These are phyloP conservation scores for Caenorhabditis becei DNA, from an alignment of 2,888 invertebrate species.

Conservation along the genomic window DNA sequence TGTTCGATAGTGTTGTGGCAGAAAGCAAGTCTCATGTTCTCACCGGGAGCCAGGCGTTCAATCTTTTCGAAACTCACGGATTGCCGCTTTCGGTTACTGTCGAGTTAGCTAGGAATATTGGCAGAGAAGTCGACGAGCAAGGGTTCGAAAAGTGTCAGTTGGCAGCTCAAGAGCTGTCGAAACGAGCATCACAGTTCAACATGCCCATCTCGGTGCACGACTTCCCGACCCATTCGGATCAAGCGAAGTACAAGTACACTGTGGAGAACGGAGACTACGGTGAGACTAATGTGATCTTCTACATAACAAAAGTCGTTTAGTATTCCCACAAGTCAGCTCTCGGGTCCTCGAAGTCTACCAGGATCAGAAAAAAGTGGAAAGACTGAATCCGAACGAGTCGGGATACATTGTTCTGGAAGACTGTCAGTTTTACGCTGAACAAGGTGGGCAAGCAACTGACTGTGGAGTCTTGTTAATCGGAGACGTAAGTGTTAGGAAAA, in stretches of 20 bases:
- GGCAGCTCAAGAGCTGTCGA: constrained; percentile 45
- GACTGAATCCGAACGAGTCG: constrained; percentile 24
- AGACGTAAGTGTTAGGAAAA: constrained; percentile 6
- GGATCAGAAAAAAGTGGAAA: constrained; percentile 21
- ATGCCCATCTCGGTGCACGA: constrained; percentile 24
- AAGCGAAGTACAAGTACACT: constrained; percentile 39
- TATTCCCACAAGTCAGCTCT: constrained; percentile 20
- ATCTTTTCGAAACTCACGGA: constrained; percentile 65
- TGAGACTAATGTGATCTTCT: no score
- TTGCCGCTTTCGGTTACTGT: constrained; percentile 65
- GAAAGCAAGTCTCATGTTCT: constrained; percentile 13
- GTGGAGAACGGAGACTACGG: constrained; percentile 32
- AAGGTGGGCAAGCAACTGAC: constrained; percentile 54
- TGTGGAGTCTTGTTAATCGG: constrained; percentile 22
- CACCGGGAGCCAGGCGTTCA: constrained; percentile 59
- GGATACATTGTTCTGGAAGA: constrained; percentile 54
- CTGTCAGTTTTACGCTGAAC: constrained; percentile 65
- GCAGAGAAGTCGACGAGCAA: constrained; percentile 61
- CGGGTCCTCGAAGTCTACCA: constrained; percentile 38
- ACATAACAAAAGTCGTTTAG: constrained; percentile 20
- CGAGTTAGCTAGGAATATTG: constrained; percentile 58
- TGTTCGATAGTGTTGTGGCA: constrained; percentile 39
- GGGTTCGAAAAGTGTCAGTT: constrained; percentile 43
- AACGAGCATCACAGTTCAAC: constrained; percentile 41
- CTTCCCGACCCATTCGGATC: constrained; percentile 47